Base-by-base conservation (phyloP, 1,140 invertebrate species). In the Anthonomus grandis region DNA sequence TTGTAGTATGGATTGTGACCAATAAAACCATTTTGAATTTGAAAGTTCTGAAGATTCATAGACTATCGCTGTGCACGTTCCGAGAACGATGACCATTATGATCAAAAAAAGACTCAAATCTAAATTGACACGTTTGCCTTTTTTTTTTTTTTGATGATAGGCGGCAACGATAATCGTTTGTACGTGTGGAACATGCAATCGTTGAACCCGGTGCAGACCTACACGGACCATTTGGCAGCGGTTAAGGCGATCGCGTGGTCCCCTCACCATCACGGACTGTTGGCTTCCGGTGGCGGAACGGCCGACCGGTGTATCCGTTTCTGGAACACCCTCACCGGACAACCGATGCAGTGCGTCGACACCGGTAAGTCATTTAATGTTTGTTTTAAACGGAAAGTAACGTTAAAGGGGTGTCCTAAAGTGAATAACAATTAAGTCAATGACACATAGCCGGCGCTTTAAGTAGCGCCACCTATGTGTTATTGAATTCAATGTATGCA, bases 221-320 rank as follows among this genome's bases (percentile, higher is more conserved):
- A 99, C 73, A 94, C 92, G 0, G 93, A 98, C 65, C 97, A 99
- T 78, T 79, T 95, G 66, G 97, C 97, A 0, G 97, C 97, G 0
- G 97, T 99, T 0, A 97, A 97, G 79, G 97, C 97, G 0, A 98
- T 99, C 65, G 96, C 97, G 3, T 99, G 97, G 97, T 98, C 95
- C 3, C 96, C 96, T 0, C 97, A 99, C 78, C 96, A 99, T 76
- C 97, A 98, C 75, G 97, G 97, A 0, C 77, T 99, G 27, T 77
- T 99, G 38, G 97, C 97, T 1, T 95, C 91, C 56, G 97, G 97
- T 31, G 96, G 97, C 22, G 97, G 97, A 15, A 99, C 97, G 0
- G 97, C 97, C 3, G 97, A 99, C 77, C 79, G 94, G n/a, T 95
- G 91, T 71, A 95, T 97, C 47, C 81, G 97, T 3, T 99, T 99